These are phyloP conservation scores for Oryzias melastigma DNA, from an alignment of 2,113 vertebrate species.

Conservation along the genomic window DNA sequence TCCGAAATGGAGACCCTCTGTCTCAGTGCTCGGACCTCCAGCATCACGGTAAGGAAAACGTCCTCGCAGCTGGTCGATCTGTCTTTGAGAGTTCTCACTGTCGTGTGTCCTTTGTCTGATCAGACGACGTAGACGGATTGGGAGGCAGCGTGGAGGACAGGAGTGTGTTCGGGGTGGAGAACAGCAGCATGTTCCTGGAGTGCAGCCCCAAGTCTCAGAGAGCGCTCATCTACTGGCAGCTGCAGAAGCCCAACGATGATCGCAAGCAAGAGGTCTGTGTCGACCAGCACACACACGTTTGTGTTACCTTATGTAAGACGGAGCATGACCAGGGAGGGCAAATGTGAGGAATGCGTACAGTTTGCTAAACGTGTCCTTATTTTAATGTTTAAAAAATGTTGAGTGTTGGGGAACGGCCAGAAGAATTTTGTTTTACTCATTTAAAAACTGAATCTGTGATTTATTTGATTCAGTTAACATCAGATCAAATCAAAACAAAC, in stretches of 20 bases:
- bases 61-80: neutral
- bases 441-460: too few relatives aligned
- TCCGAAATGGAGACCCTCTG: constrained; percentile 95
- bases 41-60: constrained; percentile 80
- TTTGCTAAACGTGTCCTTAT: too few relatives aligned
- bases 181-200: constrained; percentile 96
- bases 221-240: constrained; percentile 92
- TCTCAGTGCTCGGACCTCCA: constrained; percentile 97
- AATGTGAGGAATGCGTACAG: too few relatives aligned
- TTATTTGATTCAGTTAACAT: too few relatives aligned
- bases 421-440: too few relatives aligned
- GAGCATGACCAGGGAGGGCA: too few relatives aligned
- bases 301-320: neutral
- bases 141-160: constrained; percentile 86
- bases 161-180: constrained; percentile 94
- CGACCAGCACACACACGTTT: neutral
- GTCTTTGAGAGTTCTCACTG: neutral
- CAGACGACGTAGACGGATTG: constrained; percentile 82
- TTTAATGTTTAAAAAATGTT: too few relatives aligned
- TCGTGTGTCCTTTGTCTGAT: constrained; percentile 1
- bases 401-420: too few relatives aligned
- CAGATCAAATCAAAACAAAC: too few relatives aligned
- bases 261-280: constrained; percentile 87
- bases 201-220: constrained; percentile 96
- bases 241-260: constrained; percentile 89